Base-by-base conservation (phyloP, 2,113 vertebrate genomes). In the Mormoops blainvillei region DNA sequence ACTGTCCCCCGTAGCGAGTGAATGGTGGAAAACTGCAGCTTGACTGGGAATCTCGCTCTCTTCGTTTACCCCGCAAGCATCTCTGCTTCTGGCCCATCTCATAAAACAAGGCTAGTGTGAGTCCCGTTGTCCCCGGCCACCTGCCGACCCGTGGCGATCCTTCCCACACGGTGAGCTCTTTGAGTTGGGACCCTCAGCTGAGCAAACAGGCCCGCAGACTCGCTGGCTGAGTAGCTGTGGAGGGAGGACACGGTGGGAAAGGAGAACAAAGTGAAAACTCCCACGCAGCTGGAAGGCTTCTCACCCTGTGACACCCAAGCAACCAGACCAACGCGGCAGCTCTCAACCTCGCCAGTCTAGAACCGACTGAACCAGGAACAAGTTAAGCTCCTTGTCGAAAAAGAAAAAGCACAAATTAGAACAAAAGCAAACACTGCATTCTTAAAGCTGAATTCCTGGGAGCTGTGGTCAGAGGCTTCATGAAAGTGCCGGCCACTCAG, bases 321-420 rank as follows among this genome's bases (percentile, higher is more conserved):
- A 68, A n/a, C n/a, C 95, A 86, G 95, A 88, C 92, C 65, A 97
- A 97, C 96, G 94, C 95, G 94, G 97, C 78, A 88, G 95, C 82
- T 77, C 97, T 97, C 97, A 87, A 97, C 97, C 97, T 97, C 97
- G 84, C 95, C 97, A 94, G 97, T 97, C 86, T 95, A 97, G 98
- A 98, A 98, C 97, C 97, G 93, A 95, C 94, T 94, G 97, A 98
- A 97, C 97, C 96, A 96, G 81, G 85, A 97, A 97, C 92, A 52
- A 97, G 96, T 97, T 95, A 95, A 98, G 96, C 94, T 97, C 95
- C 2, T 76, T 0, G 78, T 92, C 24, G 7, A 92, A 97, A 97
- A 92, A 76, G 13, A 31, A 52, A 28, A 13, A 52, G 26, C 7
- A 31, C 3, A 5, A 43, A 50, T 54, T 48, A 20, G 92, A 95